Percentiles rank a stretch among this genome's conserved stretches.
Conservation (phyloP, 2,113 vertebrate species). For the Myodes glareolus region DNA sequence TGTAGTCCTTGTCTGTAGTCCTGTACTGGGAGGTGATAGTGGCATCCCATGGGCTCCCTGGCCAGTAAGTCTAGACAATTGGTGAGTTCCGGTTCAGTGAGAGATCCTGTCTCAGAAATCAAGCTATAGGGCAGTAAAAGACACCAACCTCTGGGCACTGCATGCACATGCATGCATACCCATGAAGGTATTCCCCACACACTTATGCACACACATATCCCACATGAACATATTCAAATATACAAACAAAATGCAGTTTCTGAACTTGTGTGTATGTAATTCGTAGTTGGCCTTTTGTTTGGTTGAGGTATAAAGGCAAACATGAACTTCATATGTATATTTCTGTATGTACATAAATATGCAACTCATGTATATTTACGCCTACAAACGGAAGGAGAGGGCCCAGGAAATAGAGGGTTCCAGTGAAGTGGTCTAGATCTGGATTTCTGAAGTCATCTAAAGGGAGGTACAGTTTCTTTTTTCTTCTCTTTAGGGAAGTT, state of each 20-base stretch:
- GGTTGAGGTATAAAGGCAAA: neutral
- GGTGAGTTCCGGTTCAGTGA: neutral
- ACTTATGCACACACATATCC: too few species aligned
- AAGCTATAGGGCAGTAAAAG: neutral
- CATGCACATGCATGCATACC: neutral
- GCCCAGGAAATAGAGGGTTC: neutral
- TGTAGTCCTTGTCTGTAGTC: neutral
- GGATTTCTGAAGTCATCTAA: neutral
- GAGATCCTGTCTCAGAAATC: neutral
- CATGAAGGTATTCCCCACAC: neutral
- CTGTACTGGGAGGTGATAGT: neutral
- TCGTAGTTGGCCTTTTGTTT: constrained; percentile 36
- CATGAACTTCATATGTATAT: neutral
- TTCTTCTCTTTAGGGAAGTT: neutral
- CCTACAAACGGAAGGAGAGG: neutral
- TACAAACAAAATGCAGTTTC: neutral
- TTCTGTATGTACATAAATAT: too few species aligned
- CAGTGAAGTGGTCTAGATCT: neutral
- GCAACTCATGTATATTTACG: neutral
- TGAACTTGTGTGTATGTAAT: neutral
- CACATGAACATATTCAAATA: neutral
- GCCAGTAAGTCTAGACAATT: neutral
- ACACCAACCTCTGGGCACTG: neutral
- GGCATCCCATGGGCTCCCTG: neutral
- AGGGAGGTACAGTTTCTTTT: neutral